phyloP scores from a whole-genome alignment of 1,140 invertebrate species.

The Charaxes varanes region DNA sequence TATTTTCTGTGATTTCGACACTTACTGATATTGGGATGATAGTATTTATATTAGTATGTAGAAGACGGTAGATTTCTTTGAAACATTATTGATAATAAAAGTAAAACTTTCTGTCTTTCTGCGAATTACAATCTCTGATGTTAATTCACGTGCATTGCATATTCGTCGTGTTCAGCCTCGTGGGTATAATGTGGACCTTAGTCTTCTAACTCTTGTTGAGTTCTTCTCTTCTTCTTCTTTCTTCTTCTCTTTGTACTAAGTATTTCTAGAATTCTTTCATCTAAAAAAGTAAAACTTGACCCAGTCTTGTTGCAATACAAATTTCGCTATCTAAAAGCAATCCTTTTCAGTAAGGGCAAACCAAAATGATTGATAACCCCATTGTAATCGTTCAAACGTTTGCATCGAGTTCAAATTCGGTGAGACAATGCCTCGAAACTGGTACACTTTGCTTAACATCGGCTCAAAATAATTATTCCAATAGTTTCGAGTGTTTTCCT shows the following conservation, averaged over 20 bases:
- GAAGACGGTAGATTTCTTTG: neutral
- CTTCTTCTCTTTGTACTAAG: too few species aligned
- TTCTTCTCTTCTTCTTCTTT: too few species aligned
- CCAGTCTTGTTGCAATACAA: conserved; percentile 15
- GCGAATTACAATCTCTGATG: too few species aligned
- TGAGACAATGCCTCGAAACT: conserved; percentile 30
- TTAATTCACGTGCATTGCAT: too few species aligned
- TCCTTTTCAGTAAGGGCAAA: conserved; percentile 27
- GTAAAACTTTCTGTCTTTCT: too few species aligned
- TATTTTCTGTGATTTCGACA: too few species aligned
- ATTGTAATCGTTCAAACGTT: conserved; percentile 52
- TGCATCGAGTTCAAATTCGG: conserved; percentile 29
- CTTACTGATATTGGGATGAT: too few species aligned
- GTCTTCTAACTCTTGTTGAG: too few species aligned
- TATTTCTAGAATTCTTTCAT: neutral
- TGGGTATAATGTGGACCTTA: too few species aligned
- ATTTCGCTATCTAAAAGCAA: conserved; percentile 28
- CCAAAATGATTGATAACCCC: conserved; percentile 52
- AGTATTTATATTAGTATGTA: neutral
- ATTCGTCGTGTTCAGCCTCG: too few species aligned
- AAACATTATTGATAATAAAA: neutral
- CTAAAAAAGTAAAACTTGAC: neutral
- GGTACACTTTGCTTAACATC: conserved; percentile 31
- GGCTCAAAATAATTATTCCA: conserved; percentile 21
- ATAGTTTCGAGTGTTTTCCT: conserved; percentile 38